phyloP scores from a whole-genome alignment of 2,113 vertebrate species.

The Laticauda colubrina region DNA sequence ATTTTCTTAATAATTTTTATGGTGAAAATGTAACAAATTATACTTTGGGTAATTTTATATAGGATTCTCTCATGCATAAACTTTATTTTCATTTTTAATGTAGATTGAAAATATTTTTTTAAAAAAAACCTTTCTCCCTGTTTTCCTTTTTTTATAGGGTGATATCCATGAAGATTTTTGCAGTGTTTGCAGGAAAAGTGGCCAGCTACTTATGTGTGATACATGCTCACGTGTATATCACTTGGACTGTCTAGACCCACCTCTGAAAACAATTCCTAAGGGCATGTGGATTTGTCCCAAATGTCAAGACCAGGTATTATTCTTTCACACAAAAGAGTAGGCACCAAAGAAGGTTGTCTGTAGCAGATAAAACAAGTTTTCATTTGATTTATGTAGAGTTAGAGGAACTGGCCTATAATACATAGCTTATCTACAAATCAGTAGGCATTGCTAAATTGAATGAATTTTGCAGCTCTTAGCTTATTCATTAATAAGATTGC shows the following conservation, averaged over 20 bases:
- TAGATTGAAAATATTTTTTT: slow-evolving; percentile 32
- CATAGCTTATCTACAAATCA: neutral
- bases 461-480: neutral
- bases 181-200: slow-evolving; percentile 98
- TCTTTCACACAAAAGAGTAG: slow-evolving; percentile 17
- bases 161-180: slow-evolving; percentile 99
- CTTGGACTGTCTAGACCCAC: slow-evolving; percentile 97
- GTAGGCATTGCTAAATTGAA: slow-evolving; percentile 28
- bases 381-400: neutral
- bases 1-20: slow-evolving; percentile 5
- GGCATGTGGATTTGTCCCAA: slow-evolving; percentile 99
- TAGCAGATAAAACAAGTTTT: slow-evolving; percentile 22
- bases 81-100: slow-evolving; percentile 22
- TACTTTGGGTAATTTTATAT: neutral
- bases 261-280: slow-evolving; percentile 99
- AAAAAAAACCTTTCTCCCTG: slow-evolving; percentile 43
- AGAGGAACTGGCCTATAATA: neutral
- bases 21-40: slow-evolving; percentile 5
- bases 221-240: slow-evolving; percentile 99
- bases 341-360: neutral
- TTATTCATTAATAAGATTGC: neutral
- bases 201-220: slow-evolving; percentile 99
- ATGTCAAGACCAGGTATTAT: slow-evolving; percentile 97
- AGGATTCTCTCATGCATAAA: neutral
- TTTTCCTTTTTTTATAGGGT: slow-evolving; percentile 81